A percentile compares a stretch with the other conserved stretches of the same genome.
phyloP scores from a whole-genome alignment of 2,797 vertebrate genomes.

The Acanthurus tractus region DNA sequence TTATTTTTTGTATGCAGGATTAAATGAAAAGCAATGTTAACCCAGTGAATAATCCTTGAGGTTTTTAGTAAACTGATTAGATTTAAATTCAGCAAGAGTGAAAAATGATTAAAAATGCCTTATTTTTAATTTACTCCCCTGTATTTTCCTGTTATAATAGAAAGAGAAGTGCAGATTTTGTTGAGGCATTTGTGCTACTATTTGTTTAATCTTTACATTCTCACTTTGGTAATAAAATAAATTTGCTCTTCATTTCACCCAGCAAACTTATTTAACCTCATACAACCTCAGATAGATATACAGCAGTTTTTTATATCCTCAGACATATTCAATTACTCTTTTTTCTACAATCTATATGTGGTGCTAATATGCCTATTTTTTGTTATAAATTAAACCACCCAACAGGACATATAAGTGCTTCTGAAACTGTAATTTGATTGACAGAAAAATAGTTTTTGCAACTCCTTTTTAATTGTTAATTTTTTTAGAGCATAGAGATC shows the following conservation, averaged over 20 bases:
- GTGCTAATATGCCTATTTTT: neutral
- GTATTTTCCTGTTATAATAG: neutral
- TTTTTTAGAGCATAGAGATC: neutral
- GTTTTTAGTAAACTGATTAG: too few species aligned
- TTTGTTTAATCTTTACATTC: neutral
- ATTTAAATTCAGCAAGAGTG: neutral
- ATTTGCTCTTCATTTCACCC: neutral
- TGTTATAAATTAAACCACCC: neutral
- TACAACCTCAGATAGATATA: neutral
- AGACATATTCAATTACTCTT: too few species aligned
- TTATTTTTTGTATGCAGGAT: neutral
- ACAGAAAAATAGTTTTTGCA: neutral
- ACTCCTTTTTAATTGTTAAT: too few species aligned
- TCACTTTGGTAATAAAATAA: neutral
- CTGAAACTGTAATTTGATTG: neutral
- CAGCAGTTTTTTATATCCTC: too few species aligned
- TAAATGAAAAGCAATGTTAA: neutral
- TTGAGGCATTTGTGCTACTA: neutral
- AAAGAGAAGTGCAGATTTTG: neutral
- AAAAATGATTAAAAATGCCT: neutral
- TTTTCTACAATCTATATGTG: too few species aligned
- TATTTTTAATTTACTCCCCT: neutral
- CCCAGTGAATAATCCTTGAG: neutral
- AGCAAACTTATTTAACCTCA: neutral
- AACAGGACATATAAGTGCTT: too few species aligned